A percentile compares a stretch with the other conserved stretches of the same genome.
Conservation (phyloP, 2,888 invertebrate species). For the Dryobotodes eremita region DNA sequence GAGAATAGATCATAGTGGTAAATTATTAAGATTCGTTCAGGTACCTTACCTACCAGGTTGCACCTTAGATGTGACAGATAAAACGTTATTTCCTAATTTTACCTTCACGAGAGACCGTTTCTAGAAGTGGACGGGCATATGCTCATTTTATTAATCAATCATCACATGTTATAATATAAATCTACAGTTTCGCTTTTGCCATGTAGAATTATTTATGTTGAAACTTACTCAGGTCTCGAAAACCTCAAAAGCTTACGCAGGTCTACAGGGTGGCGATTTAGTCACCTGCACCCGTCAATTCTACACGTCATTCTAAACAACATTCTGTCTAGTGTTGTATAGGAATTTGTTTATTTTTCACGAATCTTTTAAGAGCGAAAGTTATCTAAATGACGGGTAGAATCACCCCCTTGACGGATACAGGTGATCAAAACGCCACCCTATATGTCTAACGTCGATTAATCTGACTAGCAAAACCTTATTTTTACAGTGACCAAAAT, state of each 20-base stretch:
- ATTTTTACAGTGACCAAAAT: not conserved
- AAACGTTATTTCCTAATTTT: not conserved
- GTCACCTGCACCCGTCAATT: too few relatives aligned
- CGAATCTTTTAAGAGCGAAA: too few relatives aligned
- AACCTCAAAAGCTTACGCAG: not conserved
- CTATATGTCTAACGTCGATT: not conserved
- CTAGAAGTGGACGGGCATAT: not conserved
- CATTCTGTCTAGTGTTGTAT: too few relatives aligned
- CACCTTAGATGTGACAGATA: not conserved
- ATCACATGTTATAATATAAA: not conserved
- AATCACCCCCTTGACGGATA: too few relatives aligned
- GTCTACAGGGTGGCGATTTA: not conserved
- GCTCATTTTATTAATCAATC: not conserved
- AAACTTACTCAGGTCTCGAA: not conserved
- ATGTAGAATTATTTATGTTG: not conserved
- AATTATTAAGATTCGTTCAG: not conserved
- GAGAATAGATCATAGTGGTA: not conserved
- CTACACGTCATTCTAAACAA: too few relatives aligned
- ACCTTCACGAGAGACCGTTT: not conserved
- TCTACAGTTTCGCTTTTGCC: not conserved
- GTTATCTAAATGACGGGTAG: too few relatives aligned
- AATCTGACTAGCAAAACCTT: not conserved
- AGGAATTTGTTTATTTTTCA: too few relatives aligned
- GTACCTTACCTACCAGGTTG: not conserved
- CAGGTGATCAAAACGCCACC: too few relatives aligned